Percentiles rank a stretch among this genome's conserved stretches.
These are phyloP conservation scores for Ophioderma brevispina DNA, from an alignment of 35 echinoderm and acorn worm species.

Conservation along the genomic window DNA sequence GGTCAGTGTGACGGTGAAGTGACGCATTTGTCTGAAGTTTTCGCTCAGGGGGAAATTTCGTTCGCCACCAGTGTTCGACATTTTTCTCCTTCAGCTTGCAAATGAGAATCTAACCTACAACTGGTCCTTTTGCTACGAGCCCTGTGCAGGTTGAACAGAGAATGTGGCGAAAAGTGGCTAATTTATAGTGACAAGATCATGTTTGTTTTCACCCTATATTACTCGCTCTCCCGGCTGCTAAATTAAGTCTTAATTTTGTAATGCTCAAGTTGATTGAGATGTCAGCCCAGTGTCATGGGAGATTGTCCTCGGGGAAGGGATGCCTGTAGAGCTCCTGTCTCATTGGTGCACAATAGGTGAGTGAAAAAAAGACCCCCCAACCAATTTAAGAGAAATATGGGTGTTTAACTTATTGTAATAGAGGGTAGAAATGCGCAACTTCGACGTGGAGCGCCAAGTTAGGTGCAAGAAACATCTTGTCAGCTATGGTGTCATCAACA, in stretches of 20 bases:
- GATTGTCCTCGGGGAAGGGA: not conserved
- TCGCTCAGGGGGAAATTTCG: not conserved
- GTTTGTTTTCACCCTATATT: not conserved
- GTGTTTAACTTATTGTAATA: conserved; percentile 1
- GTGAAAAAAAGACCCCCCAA: not conserved
- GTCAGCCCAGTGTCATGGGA: not conserved
- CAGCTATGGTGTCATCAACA: not conserved
- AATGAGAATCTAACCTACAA: not conserved
- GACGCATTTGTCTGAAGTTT: not conserved
- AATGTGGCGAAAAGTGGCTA: not conserved
- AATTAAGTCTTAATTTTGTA: not conserved
- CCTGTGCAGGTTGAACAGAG: not conserved
- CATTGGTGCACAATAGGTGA: not conserved
- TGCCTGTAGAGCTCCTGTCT: not conserved
- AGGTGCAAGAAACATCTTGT: not conserved
- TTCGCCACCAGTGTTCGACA: not conserved
- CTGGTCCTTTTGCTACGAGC: not conserved
- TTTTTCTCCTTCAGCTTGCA: not conserved
- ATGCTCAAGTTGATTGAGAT: conserved; percentile 6
- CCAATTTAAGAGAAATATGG: not conserved
- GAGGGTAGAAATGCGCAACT: not conserved
- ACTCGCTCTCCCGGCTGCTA: not conserved
- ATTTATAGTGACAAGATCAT: conserved; percentile 4
- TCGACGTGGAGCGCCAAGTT: not conserved
- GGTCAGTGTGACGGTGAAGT: too few relatives aligned